phyloP scores from a whole-genome alignment of 2,797 vertebrate genomes.

The Sebastes minor region DNA sequence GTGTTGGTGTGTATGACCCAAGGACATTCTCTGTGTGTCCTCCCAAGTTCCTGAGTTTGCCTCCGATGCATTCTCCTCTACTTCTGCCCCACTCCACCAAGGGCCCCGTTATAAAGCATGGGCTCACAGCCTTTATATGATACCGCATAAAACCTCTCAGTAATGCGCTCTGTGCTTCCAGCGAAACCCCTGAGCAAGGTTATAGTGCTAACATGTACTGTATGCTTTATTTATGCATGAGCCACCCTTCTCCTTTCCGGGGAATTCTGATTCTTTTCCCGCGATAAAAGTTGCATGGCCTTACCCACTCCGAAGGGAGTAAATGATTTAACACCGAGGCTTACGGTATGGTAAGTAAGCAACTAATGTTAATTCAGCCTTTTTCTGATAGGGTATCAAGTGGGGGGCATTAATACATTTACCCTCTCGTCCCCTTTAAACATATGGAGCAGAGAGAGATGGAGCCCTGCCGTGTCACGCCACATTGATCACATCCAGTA shows the following conservation, averaged over 20 bases:
- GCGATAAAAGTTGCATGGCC: constrained; percentile 84
- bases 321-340: constrained; percentile 80
- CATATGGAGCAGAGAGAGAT: neutral
- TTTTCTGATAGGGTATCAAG: constrained; percentile 67
- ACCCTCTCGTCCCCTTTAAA: constrained; percentile 42
- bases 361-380: constrained; percentile 89
- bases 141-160: constrained; percentile 66
- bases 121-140: constrained; percentile 60
- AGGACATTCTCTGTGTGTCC: constrained; percentile 51
- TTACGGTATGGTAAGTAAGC: constrained; percentile 86
- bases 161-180: constrained; percentile 62
- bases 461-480: constrained; percentile 22
- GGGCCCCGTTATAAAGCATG: constrained; percentile 49
- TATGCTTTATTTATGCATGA: constrained; percentile 90
- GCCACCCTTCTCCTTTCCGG: constrained; percentile 85
- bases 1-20: constrained; percentile 62
- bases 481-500: neutral
- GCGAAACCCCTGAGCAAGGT: constrained; percentile 75
- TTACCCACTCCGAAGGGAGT: constrained; percentile 85
- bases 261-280: constrained; percentile 86
- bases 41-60: constrained; percentile 47
- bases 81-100: constrained; percentile 13
- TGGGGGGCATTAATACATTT: constrained; percentile 63
- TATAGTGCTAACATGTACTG: constrained; percentile 78
- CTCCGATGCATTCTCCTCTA: constrained; percentile 40